Percentiles rank a stretch among this genome's conserved stretches.
Evolutionary conservation across 2,113 vertebrate genomes (phyloP).

Genomic region (Edolisoma coerulescens): DNA sequence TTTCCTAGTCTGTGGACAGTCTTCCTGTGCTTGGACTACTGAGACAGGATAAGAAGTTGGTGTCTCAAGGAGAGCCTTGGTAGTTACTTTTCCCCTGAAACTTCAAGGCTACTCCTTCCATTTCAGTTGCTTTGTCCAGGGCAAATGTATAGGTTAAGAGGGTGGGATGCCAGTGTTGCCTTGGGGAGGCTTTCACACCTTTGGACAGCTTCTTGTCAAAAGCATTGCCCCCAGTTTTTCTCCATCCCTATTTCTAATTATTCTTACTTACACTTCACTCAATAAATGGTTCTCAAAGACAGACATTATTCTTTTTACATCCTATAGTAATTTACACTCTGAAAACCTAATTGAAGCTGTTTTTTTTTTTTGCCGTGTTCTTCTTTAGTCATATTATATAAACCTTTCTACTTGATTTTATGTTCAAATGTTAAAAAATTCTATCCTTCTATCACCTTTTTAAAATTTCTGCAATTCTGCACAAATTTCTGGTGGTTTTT

Average conservation of each 20-base stretch:
- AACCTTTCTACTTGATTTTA: not conserved
- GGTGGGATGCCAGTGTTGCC: not conserved
- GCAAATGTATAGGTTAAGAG: not conserved
- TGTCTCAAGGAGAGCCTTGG: too few relatives aligned
- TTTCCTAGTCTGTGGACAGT: not conserved
- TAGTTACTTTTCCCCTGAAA: not conserved
- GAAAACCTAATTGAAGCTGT: not conserved
- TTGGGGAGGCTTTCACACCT: not conserved
- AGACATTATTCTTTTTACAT: not conserved
- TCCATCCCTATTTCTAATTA: not conserved
- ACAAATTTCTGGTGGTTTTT: not conserved
- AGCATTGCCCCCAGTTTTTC: not conserved
- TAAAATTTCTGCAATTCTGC: not conserved
- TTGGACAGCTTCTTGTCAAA: not conserved
- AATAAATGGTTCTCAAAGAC: not conserved
- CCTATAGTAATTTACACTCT: not conserved
- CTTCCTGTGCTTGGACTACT: not conserved
- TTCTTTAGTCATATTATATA: not conserved
- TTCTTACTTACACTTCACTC: not conserved
- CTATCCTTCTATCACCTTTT: not conserved
- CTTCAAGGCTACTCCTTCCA: not conserved
- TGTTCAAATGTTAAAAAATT: not conserved
- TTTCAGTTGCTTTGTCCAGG: not conserved
- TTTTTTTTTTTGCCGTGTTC: not conserved
- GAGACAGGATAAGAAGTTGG: not conserved